A percentile compares a stretch with the other conserved stretches of the same genome.
These are phyloP conservation scores for Ferdinandea cuprea DNA, from an alignment of 2,888 invertebrate species.

Conservation along the genomic window DNA sequence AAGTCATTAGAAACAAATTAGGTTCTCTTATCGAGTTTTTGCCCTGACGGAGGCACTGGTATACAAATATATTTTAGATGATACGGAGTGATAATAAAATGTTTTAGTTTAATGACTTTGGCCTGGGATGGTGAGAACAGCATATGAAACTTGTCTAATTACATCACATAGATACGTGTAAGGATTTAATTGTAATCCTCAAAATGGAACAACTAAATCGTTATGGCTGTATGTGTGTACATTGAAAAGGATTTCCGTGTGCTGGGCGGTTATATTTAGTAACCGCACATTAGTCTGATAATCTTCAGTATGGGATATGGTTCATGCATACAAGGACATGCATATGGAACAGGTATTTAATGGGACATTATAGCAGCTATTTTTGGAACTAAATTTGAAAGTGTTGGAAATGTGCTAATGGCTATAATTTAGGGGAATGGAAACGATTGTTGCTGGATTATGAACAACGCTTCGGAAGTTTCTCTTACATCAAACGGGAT, in stretches of 20 bases:
- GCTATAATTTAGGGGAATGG: no score
- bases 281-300: slow-evolving; percentile 8
- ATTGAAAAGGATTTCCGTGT: slow-evolving; percentile 30
- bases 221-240: slow-evolving; percentile 42
- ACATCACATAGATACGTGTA: slow-evolving; percentile 48
- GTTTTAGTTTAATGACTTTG: slow-evolving; percentile 63
- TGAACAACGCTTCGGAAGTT: no score
- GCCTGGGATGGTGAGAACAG: background rate
- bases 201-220: slow-evolving; percentile 24
- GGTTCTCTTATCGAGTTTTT: slow-evolving; percentile 51
- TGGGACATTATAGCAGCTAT: no score
- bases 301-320: no score
- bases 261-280: background rate
- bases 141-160: slow-evolving; percentile 44
- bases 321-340: no score
- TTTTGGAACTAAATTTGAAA: no score
- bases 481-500: no score
- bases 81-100: slow-evolving; percentile 62
- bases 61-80: slow-evolving; percentile 38
- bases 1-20: slow-evolving; percentile 70
- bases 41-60: background rate
- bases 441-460: no score
- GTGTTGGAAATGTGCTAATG: no score
- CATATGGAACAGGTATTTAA: no score
- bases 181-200: slow-evolving; percentile 55